A percentile compares a stretch with the other conserved stretches of the same genome.
phyloP scores from a whole-genome alignment of 2,888 invertebrate species.

The Scaptodrosophila latifasciaeformis region DNA sequence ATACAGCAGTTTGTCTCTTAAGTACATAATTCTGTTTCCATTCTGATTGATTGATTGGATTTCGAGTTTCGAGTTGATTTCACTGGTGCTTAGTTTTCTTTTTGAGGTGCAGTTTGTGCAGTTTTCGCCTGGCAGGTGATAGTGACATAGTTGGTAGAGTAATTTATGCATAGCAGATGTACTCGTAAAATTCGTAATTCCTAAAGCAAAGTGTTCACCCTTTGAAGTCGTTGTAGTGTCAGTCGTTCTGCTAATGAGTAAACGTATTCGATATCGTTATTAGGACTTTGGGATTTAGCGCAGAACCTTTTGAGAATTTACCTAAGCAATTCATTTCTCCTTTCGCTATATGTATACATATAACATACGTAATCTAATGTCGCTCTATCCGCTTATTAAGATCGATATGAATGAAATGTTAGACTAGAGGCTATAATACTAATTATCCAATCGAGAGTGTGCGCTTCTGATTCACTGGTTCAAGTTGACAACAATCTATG shows the following conservation, averaged over 20 bases:
- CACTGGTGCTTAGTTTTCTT: too few species aligned
- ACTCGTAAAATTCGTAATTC: conserved; percentile 35
- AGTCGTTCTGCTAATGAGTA: conserved; percentile 22
- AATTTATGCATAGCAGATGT: too few species aligned
- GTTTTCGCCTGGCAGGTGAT: too few species aligned
- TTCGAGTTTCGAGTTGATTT: too few species aligned
- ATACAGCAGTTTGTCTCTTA: conserved; percentile 2
- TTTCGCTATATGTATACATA: conserved; percentile 9
- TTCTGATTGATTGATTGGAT: too few species aligned
- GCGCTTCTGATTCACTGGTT: not conserved
- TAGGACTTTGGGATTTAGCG: too few species aligned
- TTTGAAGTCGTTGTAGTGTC: conserved; percentile 1
- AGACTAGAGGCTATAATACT: conserved; percentile 58
- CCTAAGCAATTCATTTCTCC: conserved; percentile 15
- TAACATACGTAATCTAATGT: conserved; percentile 27
- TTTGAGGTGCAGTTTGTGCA: too few species aligned
- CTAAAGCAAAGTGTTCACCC: conserved; percentile 15
- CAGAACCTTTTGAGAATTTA: too few species aligned
- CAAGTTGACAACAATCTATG: not conserved
- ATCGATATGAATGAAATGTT: conserved; percentile 64
- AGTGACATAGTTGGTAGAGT: too few species aligned
- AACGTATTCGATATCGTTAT: conserved; percentile 28
- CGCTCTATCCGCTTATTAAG: conserved; percentile 30
- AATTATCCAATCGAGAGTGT: conserved; percentile 7
- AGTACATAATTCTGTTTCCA: not conserved